Conservation (phyloP, 2,113 vertebrate genomes). For the Thermophis baileyi region DNA sequence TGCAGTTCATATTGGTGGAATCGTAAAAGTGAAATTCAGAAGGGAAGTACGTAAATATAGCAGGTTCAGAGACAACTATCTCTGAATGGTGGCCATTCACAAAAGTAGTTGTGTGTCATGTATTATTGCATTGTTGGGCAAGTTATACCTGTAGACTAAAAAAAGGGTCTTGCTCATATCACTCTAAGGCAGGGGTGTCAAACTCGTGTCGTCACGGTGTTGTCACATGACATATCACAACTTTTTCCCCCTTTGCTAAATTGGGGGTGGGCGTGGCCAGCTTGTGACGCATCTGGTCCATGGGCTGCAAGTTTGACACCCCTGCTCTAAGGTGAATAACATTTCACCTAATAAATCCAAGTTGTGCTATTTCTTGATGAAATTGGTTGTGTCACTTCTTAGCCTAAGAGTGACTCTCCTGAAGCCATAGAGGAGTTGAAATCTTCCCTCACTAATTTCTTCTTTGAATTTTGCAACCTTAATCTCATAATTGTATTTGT, state of each 20-base stretch:
- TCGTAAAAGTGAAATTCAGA: background rate
- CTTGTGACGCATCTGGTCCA: no score
- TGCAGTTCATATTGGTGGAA: background rate
- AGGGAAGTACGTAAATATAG: background rate
- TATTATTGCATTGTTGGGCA: background rate
- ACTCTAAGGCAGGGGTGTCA: no score
- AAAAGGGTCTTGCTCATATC: background rate
- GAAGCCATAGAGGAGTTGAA: background rate
- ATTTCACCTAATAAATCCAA: background rate
- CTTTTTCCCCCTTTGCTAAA: no score
- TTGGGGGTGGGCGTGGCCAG: no score
- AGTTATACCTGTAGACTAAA: background rate
- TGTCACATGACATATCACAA: no score
- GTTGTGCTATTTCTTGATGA: background rate
- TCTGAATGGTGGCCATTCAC: background rate
- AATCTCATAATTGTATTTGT: background rate
- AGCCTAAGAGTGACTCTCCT: background rate
- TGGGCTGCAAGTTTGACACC: no score
- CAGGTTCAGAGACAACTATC: background rate
- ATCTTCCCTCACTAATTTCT: background rate
- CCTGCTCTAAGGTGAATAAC: background rate
- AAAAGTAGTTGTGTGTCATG: background rate
- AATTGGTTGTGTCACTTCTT: background rate
- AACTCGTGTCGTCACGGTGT: no score
- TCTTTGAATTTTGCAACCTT: background rate